Evolutionary conservation across 1,140 invertebrate genomes (phyloP).

Genomic region (Lasioglossum albipes): DNA sequence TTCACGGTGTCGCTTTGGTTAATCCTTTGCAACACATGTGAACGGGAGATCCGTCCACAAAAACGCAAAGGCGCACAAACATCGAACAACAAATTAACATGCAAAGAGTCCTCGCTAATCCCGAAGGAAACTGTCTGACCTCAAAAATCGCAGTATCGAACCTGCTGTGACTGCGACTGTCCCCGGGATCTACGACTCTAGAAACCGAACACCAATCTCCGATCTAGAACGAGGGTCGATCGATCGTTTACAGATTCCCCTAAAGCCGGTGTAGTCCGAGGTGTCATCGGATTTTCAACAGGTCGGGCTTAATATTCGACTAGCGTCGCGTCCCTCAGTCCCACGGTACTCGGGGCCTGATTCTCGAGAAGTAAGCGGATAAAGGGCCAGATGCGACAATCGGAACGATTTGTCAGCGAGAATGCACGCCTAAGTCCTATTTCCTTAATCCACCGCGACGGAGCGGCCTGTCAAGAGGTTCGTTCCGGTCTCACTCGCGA

Average conservation of each 20-base stretch:
- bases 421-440: conserved; percentile 56
- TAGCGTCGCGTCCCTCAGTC: conserved; percentile 30
- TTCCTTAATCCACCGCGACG: conserved; percentile 71
- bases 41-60: too few relatives aligned
- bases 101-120: too few relatives aligned
- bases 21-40: too few relatives aligned
- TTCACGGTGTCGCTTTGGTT: too few relatives aligned
- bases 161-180: not conserved
- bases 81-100: too few relatives aligned
- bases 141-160: not conserved
- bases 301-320: conserved; percentile 50
- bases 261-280: not conserved
- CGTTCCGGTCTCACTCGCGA: conserved; percentile 27
- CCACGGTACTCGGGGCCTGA: conserved; percentile 23
- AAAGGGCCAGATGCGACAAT: conserved; percentile 34
- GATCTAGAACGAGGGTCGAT: not conserved
- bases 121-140: not conserved
- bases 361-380: conserved; percentile 48
- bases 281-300: conserved; percentile 53
- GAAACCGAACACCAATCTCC: not conserved
- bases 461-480: conserved; percentile 45
- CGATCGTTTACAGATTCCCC: not conserved
- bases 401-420: conserved; percentile 67
- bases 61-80: too few relatives aligned
- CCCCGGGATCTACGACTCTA: not conserved